Conservation (phyloP, 2,797 vertebrate genomes). For the Myotis findleyi region DNA sequence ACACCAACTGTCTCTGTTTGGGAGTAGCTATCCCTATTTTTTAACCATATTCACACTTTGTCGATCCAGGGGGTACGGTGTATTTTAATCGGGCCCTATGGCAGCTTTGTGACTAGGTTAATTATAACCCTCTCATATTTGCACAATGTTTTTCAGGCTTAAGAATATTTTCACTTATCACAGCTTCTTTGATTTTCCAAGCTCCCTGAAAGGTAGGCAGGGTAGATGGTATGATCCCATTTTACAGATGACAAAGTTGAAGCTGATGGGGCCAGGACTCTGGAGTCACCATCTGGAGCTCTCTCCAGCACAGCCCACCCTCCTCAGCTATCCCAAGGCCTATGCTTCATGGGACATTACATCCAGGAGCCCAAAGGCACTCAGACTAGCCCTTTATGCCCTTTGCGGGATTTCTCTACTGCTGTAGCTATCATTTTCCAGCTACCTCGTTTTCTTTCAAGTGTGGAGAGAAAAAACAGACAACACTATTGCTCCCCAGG, state of each 20-base stretch:
- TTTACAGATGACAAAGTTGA: conserved; percentile 38
- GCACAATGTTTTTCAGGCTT: conserved; percentile 59
- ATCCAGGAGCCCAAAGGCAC: background rate
- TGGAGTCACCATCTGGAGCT: background rate
- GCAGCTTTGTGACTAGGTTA: conserved; percentile 71
- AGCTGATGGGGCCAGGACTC: background rate
- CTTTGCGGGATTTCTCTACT: background rate
- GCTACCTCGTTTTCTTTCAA: conserved; percentile 22
- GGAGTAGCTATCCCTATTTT: conserved; percentile 82
- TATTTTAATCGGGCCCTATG: conserved; percentile 76
- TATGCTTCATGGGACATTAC: background rate
- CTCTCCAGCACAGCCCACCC: background rate
- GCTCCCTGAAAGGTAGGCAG: conserved; percentile 12
- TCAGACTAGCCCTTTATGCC: background rate
- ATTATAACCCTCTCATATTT: conserved; percentile 74
- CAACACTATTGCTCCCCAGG: background rate
- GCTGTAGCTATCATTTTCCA: background rate
- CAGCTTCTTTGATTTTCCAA: conserved; percentile 50
- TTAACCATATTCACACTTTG: conserved; percentile 81
- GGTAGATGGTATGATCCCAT: background rate
- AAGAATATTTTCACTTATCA: conserved; percentile 13
- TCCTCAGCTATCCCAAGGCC: background rate
- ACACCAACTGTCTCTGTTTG: conserved; percentile 84
- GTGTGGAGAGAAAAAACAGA: background rate
- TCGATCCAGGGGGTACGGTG: conserved; percentile 75